Evolutionary conservation across 2,113 vertebrate genomes (phyloP).

Genomic region (Sturnira hondurensis): DNA sequence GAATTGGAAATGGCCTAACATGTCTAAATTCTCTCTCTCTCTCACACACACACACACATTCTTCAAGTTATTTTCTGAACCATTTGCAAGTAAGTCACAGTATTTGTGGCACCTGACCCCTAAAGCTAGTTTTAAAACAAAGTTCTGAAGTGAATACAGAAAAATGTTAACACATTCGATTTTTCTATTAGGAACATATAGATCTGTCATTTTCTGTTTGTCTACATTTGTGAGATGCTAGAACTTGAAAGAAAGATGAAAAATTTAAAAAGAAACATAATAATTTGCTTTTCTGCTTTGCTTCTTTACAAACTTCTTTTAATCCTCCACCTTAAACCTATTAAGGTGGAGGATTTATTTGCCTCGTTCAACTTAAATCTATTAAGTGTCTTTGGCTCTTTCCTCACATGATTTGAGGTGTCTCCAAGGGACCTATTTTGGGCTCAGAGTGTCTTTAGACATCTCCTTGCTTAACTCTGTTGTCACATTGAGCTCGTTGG

Average conservation of each 20-base stretch:
- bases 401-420: neutral
- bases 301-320: neutral
- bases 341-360: too few relatives aligned
- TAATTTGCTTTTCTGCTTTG: neutral
- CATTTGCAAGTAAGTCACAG: neutral
- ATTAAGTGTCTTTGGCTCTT: neutral
- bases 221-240: neutral
- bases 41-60: too few relatives aligned
- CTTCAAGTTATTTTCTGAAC: neutral
- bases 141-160: neutral
- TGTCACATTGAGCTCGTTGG: neutral
- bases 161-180: neutral
- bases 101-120: neutral
- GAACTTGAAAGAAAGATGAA: neutral
- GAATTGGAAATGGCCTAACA: neutral
- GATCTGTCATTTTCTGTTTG: neutral
- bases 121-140: neutral
- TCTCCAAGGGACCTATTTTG: neutral
- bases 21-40: too few relatives aligned
- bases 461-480: neutral
- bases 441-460: neutral
- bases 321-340: neutral
- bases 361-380: neutral
- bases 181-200: neutral
- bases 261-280: neutral